Evolutionary conservation across 2,113 vertebrate species (phyloP).

Genomic region (Felis catus): F.catus_Fca126_mat1.0 CM031421.1:96574001-96574500

Average conservation of each 20-base stretch:
- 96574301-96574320: neutral
- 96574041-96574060: neutral
- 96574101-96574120: neutral
- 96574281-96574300: neutral
- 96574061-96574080: neutral
- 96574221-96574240: neutral
- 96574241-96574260: neutral
- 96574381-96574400: neutral
- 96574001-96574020: neutral
- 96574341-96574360: neutral
- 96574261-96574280: no score
- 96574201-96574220: neutral
- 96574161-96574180: neutral
- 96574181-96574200: neutral
- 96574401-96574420: neutral
- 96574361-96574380: neutral
- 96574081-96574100: neutral
- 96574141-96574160: neutral
- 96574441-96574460: neutral
- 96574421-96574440: neutral
- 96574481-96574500: fast-evolving
- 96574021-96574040: neutral
- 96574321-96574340: neutral
- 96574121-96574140: neutral
- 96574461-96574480: neutral